Evolutionary conservation across 53 echinoderm and acorn worm species (phyloP).

Genomic region (Mesocentrotus franciscanus): DNA sequence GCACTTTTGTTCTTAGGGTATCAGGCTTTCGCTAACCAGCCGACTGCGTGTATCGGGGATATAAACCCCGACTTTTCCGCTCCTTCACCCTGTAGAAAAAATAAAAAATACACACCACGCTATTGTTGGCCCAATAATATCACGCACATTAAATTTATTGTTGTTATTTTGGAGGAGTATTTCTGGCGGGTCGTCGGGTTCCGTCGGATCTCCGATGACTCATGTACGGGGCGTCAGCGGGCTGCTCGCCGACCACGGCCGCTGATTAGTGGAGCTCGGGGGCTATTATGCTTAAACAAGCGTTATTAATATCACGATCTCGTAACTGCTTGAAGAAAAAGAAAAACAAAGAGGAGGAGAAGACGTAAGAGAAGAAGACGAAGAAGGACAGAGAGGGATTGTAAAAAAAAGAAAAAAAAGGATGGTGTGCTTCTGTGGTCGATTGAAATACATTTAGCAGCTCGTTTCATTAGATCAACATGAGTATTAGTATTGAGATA

Average conservation of each 20-base stretch:
- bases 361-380: background rate
- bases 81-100: background rate
- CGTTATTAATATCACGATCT: constrained; percentile 68
- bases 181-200: constrained; percentile 26
- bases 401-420: background rate
- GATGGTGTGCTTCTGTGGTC: constrained; percentile 17
- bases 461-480: constrained; percentile 68
- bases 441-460: constrained; percentile 44
- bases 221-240: constrained; percentile 70
- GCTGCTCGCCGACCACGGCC: constrained; percentile 55
- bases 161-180: constrained; percentile 34
- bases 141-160: constrained; percentile 52
- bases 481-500: constrained; percentile 41
- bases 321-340: background rate
- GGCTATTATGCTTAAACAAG: constrained; percentile 69
- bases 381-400: background rate
- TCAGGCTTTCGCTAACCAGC: background rate
- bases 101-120: constrained; percentile 8
- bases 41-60: background rate
- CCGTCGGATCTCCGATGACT: constrained; percentile 60
- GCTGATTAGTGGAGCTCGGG: constrained; percentile 67
- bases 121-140: constrained; percentile 48
- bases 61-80: background rate
- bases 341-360: background rate
- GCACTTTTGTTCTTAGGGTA: constrained; percentile 11